These are phyloP conservation scores for Cheilosia scutellata DNA, from an alignment of 2,888 invertebrate species.

Conservation along the genomic window DNA sequence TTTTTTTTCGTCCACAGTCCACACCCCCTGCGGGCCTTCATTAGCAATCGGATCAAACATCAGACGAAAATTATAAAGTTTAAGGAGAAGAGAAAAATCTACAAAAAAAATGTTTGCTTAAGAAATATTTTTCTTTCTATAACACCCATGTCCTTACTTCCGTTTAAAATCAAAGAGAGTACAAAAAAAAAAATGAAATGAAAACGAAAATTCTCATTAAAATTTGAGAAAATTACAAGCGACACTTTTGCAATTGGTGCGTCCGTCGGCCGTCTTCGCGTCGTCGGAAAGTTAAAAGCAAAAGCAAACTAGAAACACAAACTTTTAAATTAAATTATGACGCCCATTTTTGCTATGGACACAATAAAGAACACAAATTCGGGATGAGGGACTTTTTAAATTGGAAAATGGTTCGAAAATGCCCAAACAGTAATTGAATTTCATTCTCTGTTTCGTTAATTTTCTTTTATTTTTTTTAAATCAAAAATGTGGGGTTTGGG, in stretches of 20 bases:
- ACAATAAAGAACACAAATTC: constrained; percentile 11
- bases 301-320: constrained; percentile 66
- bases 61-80: constrained; percentile 32
- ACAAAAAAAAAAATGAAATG: constrained; percentile 14
- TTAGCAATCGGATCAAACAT: constrained; percentile 42
- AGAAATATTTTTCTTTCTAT: constrained; percentile 21
- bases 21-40: constrained; percentile 22
- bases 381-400: constrained; percentile 19
- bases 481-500: constrained; percentile 39
- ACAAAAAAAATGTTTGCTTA: constrained; percentile 35
- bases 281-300: constrained; percentile 61
- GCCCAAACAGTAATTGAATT: constrained; percentile 64
- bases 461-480: constrained; percentile 32
- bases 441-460: constrained; percentile 14
- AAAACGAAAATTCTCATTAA: constrained; percentile 70
- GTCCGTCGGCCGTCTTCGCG: constrained; percentile 15
- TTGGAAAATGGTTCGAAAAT: constrained; percentile 28
- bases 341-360: constrained; percentile 56
- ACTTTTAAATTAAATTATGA: constrained; percentile 76
- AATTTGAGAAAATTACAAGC: constrained; percentile 73
- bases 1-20: background rate
- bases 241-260: constrained; percentile 70
- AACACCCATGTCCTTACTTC: constrained; percentile 14
- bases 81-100: background rate
- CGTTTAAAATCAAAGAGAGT: constrained; percentile 37